Evolutionary conservation across 2,113 vertebrate species (phyloP).

Genomic region (Atrichornis clamosus): DNA sequence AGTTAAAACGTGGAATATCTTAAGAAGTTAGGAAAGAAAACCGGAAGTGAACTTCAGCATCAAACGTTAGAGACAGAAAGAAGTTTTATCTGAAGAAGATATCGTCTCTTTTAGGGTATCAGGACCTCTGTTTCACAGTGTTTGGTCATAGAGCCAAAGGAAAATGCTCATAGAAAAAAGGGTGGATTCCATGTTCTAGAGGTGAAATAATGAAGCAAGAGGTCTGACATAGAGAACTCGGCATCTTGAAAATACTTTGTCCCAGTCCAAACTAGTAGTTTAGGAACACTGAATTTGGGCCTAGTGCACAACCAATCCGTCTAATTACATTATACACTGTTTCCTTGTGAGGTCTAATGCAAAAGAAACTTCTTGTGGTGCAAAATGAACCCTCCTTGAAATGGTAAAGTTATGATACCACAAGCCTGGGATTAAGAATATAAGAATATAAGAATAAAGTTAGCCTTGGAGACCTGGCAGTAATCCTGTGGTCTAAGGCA

Average conservation of each 20-base stretch:
- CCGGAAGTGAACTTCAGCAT: background rate
- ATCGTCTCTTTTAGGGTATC: background rate
- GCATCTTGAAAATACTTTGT: background rate
- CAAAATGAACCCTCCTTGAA: background rate
- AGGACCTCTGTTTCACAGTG: background rate
- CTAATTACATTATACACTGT: background rate
- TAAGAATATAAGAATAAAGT: background rate
- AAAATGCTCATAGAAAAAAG: background rate
- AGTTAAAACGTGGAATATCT: background rate
- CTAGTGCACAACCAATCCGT: background rate
- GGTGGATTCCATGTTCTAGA: background rate
- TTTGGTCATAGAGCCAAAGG: background rate
- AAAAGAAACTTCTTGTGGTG: background rate
- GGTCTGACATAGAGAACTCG: background rate
- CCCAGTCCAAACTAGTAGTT: background rate
- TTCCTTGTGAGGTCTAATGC: background rate
- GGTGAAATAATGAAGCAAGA: background rate
- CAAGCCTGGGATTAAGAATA: background rate
- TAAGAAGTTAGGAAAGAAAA: background rate
- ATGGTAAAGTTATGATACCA: background rate
- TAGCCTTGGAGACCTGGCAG: background rate
- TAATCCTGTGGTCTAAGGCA: background rate
- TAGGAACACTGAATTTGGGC: background rate
- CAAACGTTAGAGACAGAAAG: background rate
- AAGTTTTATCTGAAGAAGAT: background rate